These are phyloP conservation scores for Musca domestica DNA, from an alignment of 1,140 invertebrate genomes.

Conservation along the genomic window DNA sequence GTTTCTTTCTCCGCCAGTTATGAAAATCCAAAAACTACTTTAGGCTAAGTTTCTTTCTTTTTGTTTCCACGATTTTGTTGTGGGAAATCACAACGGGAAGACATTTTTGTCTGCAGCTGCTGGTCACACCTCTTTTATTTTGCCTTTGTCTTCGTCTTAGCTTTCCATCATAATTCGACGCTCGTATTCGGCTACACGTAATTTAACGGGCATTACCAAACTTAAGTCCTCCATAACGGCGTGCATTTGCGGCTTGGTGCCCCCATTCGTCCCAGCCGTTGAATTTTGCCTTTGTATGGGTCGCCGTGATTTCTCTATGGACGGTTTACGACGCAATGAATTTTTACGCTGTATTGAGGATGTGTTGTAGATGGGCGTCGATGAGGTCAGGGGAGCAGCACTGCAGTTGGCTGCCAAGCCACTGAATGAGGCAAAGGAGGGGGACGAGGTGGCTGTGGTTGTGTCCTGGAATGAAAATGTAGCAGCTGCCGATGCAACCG, in stretches of 20 bases:
- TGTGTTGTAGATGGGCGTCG: neutral
- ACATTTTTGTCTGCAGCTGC: no score
- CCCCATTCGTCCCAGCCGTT: neutral
- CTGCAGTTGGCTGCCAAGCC: constrained; percentile 24
- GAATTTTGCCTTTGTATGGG: constrained; percentile 41
- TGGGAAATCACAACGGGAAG: no score
- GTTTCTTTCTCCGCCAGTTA: no score
- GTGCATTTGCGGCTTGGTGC: constrained; percentile 40
- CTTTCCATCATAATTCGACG: constrained; percentile 43
- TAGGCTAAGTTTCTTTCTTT: no score
- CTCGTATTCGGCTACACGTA: constrained; percentile 48
- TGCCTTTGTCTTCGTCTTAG: neutral
- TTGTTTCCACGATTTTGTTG: no score
- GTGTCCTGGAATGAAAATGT: neutral
- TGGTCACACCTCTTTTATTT: no score
- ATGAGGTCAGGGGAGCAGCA: neutral
- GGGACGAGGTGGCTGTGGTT: neutral
- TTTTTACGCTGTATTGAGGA: constrained; percentile 33
- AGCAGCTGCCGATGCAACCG: neutral
- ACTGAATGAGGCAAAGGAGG: constrained; percentile 34
- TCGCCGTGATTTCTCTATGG: constrained; percentile 39
- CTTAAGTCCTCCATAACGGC: constrained; percentile 48
- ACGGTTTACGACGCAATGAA: constrained; percentile 42
- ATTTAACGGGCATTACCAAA: constrained; percentile 42
- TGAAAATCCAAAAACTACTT: no score